These are phyloP conservation scores for Neomicropteryx cornuta DNA, from an alignment of 1,140 invertebrate species.

Conservation along the genomic window DNA sequence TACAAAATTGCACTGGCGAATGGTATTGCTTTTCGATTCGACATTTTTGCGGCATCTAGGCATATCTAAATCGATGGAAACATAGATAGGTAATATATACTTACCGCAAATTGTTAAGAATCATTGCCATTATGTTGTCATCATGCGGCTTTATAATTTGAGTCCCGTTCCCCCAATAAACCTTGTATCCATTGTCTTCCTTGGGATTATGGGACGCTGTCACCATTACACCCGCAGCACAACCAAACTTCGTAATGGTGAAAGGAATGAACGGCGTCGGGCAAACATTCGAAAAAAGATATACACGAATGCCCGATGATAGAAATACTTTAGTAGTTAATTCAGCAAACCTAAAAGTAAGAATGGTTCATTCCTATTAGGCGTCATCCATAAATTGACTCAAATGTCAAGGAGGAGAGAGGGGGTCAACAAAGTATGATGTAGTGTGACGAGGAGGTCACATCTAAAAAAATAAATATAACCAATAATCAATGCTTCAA, in stretches of 20 bases:
- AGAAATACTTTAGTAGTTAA: constrained; percentile 79
- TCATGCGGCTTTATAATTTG: constrained; percentile 94
- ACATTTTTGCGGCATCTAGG: too few species aligned
- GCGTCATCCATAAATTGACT: too few species aligned
- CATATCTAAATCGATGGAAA: too few species aligned
- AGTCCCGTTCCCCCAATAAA: constrained; percentile 92
- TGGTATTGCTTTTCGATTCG: too few species aligned
- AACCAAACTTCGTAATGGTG: constrained; percentile 55
- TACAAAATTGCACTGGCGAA: too few species aligned
- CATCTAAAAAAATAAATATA: too few species aligned
- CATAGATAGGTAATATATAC: constrained; percentile 14
- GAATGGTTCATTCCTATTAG: constrained; percentile 2
- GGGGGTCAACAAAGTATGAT: too few species aligned
- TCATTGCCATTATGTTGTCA: constrained; percentile 72
- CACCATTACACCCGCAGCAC: constrained; percentile 83
- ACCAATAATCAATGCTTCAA: too few species aligned
- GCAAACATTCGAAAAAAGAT: constrained; percentile 68
- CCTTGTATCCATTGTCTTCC: constrained; percentile 98
- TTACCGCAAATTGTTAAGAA: constrained; percentile 61
- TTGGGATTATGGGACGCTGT: constrained; percentile 99
- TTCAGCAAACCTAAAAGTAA: constrained; percentile 71
- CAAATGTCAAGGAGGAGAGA: too few species aligned
- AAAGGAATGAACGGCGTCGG: constrained; percentile 94
- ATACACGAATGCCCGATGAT: constrained; percentile 65
- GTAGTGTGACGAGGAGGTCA: too few species aligned